Evolutionary conservation across 2,113 vertebrate species (phyloP).

Genomic region (Halichoeres trimaculatus): DNA sequence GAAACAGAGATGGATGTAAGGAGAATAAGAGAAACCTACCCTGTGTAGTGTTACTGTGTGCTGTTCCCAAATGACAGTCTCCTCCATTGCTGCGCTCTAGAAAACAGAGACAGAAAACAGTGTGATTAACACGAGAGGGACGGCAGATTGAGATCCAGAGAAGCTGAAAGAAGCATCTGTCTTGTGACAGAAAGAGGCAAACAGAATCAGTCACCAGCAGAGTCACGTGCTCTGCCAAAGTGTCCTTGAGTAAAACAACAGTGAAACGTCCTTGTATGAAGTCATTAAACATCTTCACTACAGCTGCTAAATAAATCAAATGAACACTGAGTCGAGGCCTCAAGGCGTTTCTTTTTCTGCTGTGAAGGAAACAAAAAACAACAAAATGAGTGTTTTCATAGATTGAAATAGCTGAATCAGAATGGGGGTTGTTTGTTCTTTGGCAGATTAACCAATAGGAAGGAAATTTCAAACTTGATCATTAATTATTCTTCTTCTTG

Average conservation of each 20-base stretch:
- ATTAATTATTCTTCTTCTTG: background rate
- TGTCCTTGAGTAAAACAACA: constrained; percentile 1
- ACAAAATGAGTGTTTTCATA: background rate
- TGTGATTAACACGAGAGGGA: constrained; percentile 25
- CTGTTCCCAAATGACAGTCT: constrained; percentile 99
- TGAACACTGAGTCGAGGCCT: background rate
- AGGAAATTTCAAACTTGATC: background rate
- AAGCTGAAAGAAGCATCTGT: background rate
- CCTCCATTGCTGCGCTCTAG: constrained; percentile 98
- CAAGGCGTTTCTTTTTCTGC: background rate
- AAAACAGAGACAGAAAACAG: constrained; percentile 51
- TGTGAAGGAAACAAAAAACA: background rate
- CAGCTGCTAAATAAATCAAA: background rate
- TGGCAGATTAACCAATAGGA: background rate
- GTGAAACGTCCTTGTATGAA: background rate
- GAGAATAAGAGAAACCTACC: constrained; percentile 83
- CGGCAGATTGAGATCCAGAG: background rate
- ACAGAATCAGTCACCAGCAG: background rate
- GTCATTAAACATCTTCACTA: background rate
- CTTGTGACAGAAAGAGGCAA: background rate
- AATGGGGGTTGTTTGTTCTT: background rate
- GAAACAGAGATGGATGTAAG: constrained; percentile 34
- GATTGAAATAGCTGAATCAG: too few relatives aligned
- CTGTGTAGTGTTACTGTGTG: constrained; percentile 99
- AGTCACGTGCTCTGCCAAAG: background rate